A percentile compares a stretch with the other conserved stretches of the same genome.
Conservation (phyloP, 2,888 invertebrate genomes). For the Tetragonula carbonaria region DNA sequence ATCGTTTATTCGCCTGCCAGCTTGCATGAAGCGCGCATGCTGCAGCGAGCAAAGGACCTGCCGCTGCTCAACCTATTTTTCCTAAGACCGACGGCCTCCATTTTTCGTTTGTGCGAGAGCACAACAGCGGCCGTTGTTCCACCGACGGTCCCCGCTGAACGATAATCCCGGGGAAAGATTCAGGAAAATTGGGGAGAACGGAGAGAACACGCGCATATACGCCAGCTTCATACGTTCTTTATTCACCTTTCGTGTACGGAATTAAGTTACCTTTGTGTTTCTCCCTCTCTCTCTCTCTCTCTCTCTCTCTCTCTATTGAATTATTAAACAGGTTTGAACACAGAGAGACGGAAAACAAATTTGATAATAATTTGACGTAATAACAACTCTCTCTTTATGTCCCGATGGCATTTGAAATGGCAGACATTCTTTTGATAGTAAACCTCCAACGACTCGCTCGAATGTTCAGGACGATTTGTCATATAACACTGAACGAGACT, state of each 20-base stretch:
- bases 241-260: not conserved
- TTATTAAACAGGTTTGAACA: too few relatives aligned
- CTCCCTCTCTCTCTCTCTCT: too few relatives aligned
- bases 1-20: constrained; percentile 39
- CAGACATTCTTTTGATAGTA: too few relatives aligned
- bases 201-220: not conserved
- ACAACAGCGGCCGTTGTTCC: constrained; percentile 1
- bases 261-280: not conserved
- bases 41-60: constrained; percentile 38
- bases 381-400: too few relatives aligned
- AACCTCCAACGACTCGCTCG: too few relatives aligned
- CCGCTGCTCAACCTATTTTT: constrained; percentile 51
- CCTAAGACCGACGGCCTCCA: constrained; percentile 2
- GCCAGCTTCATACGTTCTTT: not conserved
- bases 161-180: not conserved
- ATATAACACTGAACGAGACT: too few relatives aligned
- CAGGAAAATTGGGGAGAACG: not conserved
- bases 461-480: too few relatives aligned
- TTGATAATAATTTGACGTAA: too few relatives aligned
- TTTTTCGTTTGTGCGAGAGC: constrained; percentile 30
- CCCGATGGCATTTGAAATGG: too few relatives aligned
- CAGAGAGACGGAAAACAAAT: too few relatives aligned
- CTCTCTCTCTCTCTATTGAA: too few relatives aligned
- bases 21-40: constrained; percentile 20
- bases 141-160: not conserved